These are phyloP conservation scores for Leuciscus waleckii DNA, from an alignment of 2,797 vertebrate genomes.

Conservation along the genomic window DNA sequence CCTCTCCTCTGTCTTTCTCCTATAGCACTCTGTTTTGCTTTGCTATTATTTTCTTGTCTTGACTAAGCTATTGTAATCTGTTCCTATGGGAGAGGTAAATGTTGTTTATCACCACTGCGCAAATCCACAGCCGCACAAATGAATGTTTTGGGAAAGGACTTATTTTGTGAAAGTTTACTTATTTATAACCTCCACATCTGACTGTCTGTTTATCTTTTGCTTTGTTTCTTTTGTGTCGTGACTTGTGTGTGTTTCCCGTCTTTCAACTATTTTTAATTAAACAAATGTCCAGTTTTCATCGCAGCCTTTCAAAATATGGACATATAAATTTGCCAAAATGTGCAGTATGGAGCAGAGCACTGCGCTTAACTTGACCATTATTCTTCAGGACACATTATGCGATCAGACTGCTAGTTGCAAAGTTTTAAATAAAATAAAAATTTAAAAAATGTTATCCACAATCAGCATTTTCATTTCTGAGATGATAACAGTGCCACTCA, in stretches of 20 bases:
- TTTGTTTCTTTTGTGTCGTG: not conserved
- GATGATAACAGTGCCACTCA: not conserved
- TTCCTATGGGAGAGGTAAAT: conserved; percentile 26
- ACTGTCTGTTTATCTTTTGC: not conserved
- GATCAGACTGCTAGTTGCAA: not conserved
- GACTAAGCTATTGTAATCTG: conserved; percentile 26
- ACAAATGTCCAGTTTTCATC: not conserved
- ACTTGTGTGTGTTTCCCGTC: not conserved
- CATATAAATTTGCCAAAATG: not conserved
- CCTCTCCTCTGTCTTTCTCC: not conserved
- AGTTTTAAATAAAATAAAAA: not conserved
- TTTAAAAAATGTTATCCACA: not conserved
- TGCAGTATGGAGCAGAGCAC: not conserved
- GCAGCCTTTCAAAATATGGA: not conserved
- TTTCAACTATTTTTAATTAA: not conserved
- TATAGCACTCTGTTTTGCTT: not conserved
- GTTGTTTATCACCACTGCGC: conserved; percentile 15
- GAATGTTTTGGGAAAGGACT: conserved; percentile 25
- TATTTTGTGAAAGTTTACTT: not conserved
- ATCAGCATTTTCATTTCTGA: not conserved
- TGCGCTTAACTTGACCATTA: not conserved
- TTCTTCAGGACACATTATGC: conserved; percentile 1
- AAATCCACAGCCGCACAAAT: conserved; percentile 31
- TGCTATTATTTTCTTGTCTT: conserved; percentile 25
- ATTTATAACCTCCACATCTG: not conserved